phyloP scores from a whole-genome alignment of 1,140 invertebrate species.

The Ceratoteleas bidentatus region DNA sequence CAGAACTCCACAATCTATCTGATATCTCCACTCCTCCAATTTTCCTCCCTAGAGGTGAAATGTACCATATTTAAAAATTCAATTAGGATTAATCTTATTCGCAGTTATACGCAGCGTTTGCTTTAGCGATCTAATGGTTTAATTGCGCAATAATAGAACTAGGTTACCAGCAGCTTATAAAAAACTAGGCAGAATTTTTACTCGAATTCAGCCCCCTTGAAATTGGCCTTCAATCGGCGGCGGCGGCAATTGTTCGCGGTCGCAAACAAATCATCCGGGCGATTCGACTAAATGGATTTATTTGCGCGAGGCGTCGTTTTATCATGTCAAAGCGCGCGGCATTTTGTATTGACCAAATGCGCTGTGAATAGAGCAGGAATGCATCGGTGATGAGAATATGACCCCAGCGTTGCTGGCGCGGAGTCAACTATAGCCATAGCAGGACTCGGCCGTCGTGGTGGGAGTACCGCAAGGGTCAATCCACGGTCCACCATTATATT shows the following conservation, averaged over 20 bases:
- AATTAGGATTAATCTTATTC: no score
- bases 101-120: no score
- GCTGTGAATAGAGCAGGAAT: slow-evolving; percentile 65
- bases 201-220: no score
- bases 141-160: no score
- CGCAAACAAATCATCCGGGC: slow-evolving; percentile 49
- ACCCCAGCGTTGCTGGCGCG: slow-evolving; percentile 70
- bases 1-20: no score
- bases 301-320: slow-evolving; percentile 42
- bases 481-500: slow-evolving; percentile 69
- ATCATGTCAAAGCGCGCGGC: slow-evolving; percentile 42
- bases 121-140: no score
- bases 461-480: slow-evolving; percentile 78
- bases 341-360: slow-evolving; percentile 58
- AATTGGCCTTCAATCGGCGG: no score
- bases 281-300: slow-evolving; percentile 51
- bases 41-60: no score
- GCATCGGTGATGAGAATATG: slow-evolving; percentile 77
- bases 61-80: no score
- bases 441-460: slow-evolving; percentile 69
- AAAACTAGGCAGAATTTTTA: no score
- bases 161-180: no score
- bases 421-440: slow-evolving; percentile 62
- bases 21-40: no score
- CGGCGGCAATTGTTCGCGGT: slow-evolving; percentile 20